Conservation (phyloP, 92 coral and sea anemone species). For the Phenganax marumi region DNA sequence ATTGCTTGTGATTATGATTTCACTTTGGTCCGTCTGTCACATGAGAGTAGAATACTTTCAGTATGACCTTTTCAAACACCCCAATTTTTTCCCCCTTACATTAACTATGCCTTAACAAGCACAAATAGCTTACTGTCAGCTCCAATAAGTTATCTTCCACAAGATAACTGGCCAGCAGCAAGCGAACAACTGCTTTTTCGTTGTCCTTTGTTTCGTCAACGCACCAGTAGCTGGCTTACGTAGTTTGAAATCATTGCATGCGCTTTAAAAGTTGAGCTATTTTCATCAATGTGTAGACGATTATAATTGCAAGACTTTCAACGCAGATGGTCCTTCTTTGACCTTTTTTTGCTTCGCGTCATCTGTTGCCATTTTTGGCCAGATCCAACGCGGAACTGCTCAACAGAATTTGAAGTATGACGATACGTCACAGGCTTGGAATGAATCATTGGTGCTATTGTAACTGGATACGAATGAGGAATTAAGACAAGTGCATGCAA, state of each 20-base stretch:
- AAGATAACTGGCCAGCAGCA: not conserved
- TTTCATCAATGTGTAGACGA: not conserved
- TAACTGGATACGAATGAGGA: slow-evolving; percentile 8
- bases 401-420: slow-evolving; percentile 22
- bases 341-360: not conserved
- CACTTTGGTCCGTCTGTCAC: no score
- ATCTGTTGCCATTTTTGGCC: slow-evolving; percentile 41
- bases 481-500: not conserved
- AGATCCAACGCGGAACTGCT: not conserved
- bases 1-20: no score
- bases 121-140: no score
- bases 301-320: not conserved
- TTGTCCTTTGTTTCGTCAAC: not conserved
- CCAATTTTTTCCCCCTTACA: no score
- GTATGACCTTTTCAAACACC: no score
- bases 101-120: no score
- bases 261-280: not conserved
- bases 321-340: slow-evolving; percentile 22
- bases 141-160: not conserved
- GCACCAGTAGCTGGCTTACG: not conserved
- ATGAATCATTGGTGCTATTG: slow-evolving; percentile 20
- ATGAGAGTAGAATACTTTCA: no score
- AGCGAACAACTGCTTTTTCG: not conserved
- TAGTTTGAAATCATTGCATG: not conserved
- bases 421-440: slow-evolving; percentile 31